phyloP scores from a whole-genome alignment of 2,113 vertebrate species.

The Crotalus tigris region DNA sequence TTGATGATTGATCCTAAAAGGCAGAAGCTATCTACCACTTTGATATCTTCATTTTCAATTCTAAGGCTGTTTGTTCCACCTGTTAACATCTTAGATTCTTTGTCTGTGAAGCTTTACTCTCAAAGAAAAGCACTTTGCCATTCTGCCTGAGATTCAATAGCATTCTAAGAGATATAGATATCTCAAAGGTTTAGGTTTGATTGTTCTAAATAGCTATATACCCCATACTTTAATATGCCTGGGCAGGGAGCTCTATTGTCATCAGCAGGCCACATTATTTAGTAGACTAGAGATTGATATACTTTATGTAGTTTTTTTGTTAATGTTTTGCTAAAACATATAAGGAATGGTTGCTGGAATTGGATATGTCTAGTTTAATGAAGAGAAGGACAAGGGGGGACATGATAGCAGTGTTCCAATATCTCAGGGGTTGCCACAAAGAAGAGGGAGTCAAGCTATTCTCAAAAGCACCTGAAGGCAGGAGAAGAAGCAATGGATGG shows the following conservation, averaged over 20 bases:
- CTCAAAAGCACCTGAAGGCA: too few relatives aligned
- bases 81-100: not conserved
- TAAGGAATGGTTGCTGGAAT: too few relatives aligned
- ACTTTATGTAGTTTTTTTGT: not conserved
- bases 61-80: not conserved
- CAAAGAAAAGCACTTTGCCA: not conserved
- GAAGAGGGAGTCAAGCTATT: too few relatives aligned
- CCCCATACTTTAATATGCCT: not conserved
- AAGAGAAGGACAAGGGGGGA: too few relatives aligned
- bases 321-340: not conserved
- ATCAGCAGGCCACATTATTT: not conserved
- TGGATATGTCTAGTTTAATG: too few relatives aligned
- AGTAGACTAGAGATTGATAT: not conserved
- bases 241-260: not conserved
- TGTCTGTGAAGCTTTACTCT: constrained; percentile 26
- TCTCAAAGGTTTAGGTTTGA: not conserved
- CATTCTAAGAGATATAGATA: not conserved
- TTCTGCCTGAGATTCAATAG: not conserved
- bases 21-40: not conserved
- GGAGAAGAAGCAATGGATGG: too few relatives aligned
- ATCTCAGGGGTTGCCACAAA: too few relatives aligned
- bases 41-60: not conserved
- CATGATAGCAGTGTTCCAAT: too few relatives aligned
- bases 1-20: not conserved
- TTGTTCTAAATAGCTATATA: not conserved